phyloP scores from a whole-genome alignment of 1,140 invertebrate species.

The Octopus sinensis region DNA sequence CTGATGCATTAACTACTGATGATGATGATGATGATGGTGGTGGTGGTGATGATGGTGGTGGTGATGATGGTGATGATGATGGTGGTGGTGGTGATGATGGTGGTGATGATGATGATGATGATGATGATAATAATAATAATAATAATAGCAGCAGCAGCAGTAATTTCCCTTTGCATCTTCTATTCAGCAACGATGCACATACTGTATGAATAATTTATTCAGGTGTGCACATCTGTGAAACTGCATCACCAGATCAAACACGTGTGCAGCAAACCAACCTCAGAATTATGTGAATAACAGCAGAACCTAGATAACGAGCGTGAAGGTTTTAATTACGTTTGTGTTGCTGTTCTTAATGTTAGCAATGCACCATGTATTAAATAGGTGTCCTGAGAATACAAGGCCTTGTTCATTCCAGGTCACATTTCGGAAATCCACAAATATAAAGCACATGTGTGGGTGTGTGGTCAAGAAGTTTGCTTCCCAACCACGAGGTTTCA shows the following conservation, averaged over 20 bases:
- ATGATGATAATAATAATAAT: constrained; percentile 18
- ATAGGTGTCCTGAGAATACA: no score
- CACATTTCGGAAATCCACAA: no score
- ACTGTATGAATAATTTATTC: not conserved
- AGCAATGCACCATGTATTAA: no score
- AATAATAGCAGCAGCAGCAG: not conserved
- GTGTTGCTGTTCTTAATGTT: no score
- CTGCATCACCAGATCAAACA: not conserved
- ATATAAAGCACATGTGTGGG: no score
- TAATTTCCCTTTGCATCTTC: not conserved
- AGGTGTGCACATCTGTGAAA: not conserved
- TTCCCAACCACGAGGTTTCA: no score
- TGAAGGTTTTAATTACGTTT: no score
- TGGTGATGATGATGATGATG: constrained; percentile 8
- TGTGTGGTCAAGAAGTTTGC: no score
- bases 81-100: constrained; percentile 14
- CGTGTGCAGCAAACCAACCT: no score
- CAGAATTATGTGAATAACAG: no score
- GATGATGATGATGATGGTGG: constrained; percentile 24
- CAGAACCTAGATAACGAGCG: no score
- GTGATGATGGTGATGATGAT: constrained; percentile 24
- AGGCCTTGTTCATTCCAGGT: no score
- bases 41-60: constrained; percentile 22
- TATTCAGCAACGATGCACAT: not conserved
- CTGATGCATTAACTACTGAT: not conserved